Percentiles rank a stretch among this genome's conserved stretches.
Evolutionary conservation across 2,888 invertebrate species (phyloP).

Genomic region (Linnaemya tessellans): DNA sequence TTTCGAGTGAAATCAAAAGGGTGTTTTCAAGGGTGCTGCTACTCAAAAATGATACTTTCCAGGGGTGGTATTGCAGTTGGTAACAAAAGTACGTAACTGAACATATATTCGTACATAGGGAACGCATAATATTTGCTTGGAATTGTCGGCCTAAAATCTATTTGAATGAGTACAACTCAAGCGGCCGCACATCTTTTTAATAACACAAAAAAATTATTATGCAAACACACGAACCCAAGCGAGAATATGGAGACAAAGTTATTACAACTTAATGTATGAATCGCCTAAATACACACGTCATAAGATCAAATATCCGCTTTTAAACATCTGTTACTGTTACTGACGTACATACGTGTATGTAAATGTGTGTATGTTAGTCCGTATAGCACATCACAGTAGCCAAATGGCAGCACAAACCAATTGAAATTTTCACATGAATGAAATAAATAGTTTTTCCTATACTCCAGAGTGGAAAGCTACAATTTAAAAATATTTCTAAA

Average conservation of each 20-base stretch:
- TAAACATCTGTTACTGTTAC: background rate
- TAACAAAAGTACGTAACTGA: too few relatives aligned
- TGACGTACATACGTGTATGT: background rate
- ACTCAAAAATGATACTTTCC: background rate
- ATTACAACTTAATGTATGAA: slow-evolving; percentile 30
- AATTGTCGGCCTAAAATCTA: too few relatives aligned
- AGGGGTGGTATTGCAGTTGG: background rate
- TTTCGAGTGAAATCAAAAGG: slow-evolving; percentile 10
- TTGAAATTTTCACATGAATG: too few relatives aligned
- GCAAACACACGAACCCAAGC: slow-evolving; percentile 18
- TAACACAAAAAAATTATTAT: slow-evolving; percentile 50
- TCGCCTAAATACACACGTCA: background rate
- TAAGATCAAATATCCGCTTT: slow-evolving; percentile 32
- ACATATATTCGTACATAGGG: too few relatives aligned
- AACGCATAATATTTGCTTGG: too few relatives aligned
- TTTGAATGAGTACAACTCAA: background rate
- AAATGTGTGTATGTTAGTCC: background rate
- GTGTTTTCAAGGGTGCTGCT: slow-evolving; percentile 1
- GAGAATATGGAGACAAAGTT: slow-evolving; percentile 27
- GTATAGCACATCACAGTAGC: background rate
- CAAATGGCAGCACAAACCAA: too few relatives aligned
- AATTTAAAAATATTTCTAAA: too few relatives aligned
- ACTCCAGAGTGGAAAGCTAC: too few relatives aligned
- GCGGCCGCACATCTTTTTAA: slow-evolving; percentile 54
- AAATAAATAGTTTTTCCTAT: too few relatives aligned